Conservation (phyloP, 2,888 invertebrate species). For the Melanargia galathea region DNA sequence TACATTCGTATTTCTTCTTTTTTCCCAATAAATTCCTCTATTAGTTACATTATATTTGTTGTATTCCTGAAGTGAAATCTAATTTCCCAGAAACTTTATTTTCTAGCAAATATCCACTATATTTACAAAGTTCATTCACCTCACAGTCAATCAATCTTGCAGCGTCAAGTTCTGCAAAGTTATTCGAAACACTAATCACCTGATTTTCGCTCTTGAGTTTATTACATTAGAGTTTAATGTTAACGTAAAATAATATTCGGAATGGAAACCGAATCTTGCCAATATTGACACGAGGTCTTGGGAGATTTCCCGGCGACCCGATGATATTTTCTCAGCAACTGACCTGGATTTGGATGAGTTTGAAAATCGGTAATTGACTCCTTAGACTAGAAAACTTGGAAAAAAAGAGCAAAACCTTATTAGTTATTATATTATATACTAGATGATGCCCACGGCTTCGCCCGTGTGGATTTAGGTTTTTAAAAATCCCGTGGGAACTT, state of each 20-base stretch:
- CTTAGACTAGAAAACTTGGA: not conserved
- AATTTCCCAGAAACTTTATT: constrained; percentile 10
- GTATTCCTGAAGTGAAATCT: not conserved
- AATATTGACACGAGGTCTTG: constrained; percentile 52
- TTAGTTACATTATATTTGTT: too few relatives aligned
- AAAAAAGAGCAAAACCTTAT: not conserved
- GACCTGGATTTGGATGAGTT: constrained; percentile 41
- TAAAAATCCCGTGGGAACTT: too few relatives aligned
- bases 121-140: constrained; percentile 54
- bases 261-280: constrained; percentile 42
- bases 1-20: not conserved
- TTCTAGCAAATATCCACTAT: constrained; percentile 29
- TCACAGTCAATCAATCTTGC: constrained; percentile 53
- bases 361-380: constrained; percentile 26
- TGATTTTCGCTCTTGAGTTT: constrained; percentile 35
- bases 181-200: constrained; percentile 8
- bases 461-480: too few relatives aligned
- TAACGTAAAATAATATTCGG: constrained; percentile 33
- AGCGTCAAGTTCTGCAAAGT: constrained; percentile 41
- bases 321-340: constrained; percentile 50
- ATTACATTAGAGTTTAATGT: constrained; percentile 20
- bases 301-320: constrained; percentile 48
- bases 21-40: not conserved
- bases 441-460: too few relatives aligned
- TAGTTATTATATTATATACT: too few relatives aligned